Evolutionary conservation across 2,888 invertebrate genomes (phyloP).

Genomic region (Pardosa pseudoannulata): DNA sequence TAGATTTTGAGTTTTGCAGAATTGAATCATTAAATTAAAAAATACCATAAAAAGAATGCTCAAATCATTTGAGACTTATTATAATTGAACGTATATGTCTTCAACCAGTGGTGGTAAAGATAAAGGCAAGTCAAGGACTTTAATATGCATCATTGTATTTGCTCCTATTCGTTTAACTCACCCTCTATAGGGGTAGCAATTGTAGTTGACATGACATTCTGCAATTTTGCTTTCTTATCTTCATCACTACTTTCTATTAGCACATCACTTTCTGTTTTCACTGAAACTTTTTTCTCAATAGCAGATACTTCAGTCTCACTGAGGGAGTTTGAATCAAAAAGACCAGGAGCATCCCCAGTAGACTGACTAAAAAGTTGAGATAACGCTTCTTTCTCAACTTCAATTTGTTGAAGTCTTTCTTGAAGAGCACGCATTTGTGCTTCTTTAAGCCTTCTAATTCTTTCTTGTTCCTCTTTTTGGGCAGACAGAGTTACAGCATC

Average conservation of each 20-base stretch:
- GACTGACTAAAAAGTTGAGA: constrained; percentile 69
- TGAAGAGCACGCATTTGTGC: constrained; percentile 77
- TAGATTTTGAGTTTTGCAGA: too few species aligned
- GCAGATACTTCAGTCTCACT: constrained; percentile 36
- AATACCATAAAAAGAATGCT: too few species aligned
- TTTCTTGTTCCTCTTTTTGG: constrained; percentile 93
- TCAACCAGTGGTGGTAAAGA: too few species aligned
- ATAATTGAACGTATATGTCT: too few species aligned
- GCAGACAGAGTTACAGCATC: constrained; percentile 94
- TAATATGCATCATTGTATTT: too few species aligned
- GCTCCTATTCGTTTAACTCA: too few species aligned
- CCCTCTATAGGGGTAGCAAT: constrained; percentile 63
- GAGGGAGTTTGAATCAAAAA: constrained; percentile 71
- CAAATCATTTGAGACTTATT: too few species aligned
- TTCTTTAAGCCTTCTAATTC: constrained; percentile 78
- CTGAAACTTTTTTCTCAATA: constrained; percentile 22
- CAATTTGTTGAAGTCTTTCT: constrained; percentile 74
- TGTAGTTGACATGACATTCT: constrained; percentile 59
- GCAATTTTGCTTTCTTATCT: constrained; percentile 69
- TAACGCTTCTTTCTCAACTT: constrained; percentile 71
- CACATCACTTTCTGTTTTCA: constrained; percentile 70
- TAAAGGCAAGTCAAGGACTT: too few species aligned
- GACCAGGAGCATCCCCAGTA: constrained; percentile 48
- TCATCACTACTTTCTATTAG: constrained; percentile 73
- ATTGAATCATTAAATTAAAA: too few species aligned